These are phyloP conservation scores for Limenitis camilla DNA, from an alignment of 2,888 invertebrate genomes.

Conservation along the genomic window DNA sequence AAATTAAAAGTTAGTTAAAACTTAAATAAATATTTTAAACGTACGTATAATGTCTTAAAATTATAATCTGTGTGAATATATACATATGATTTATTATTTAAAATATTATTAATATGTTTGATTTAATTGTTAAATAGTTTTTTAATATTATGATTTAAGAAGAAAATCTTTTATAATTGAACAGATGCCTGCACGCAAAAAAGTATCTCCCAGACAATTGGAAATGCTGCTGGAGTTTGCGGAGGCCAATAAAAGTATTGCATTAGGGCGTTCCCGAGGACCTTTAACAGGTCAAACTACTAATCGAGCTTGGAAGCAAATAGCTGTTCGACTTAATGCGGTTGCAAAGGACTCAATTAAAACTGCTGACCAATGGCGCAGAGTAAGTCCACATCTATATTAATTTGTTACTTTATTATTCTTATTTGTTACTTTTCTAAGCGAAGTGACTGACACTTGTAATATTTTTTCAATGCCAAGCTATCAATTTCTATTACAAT, in stretches of 20 bases:
- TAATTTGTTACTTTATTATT: background rate
- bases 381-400: background rate
- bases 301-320: background rate
- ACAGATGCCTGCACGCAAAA: background rate
- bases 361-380: no score
- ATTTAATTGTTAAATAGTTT: no score
- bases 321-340: background rate
- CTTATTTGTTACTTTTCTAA: no score
- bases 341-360: background rate
- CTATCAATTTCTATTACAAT: no score
- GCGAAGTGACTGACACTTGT: no score
- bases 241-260: background rate
- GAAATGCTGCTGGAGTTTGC: background rate
- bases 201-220: background rate
- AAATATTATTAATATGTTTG: no score
- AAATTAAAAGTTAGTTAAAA: no score
- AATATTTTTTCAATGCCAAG: no score
- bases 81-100: no score
- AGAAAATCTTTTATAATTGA: background rate
- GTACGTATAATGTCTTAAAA: no score
- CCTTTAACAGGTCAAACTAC: background rate
- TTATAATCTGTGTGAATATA: no score
- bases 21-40: background rate
- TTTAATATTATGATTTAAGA: background rate
- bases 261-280: background rate